These are phyloP conservation scores for Tricholauxania praeusta DNA, from an alignment of 2,888 invertebrate species.

Conservation along the genomic window DNA sequence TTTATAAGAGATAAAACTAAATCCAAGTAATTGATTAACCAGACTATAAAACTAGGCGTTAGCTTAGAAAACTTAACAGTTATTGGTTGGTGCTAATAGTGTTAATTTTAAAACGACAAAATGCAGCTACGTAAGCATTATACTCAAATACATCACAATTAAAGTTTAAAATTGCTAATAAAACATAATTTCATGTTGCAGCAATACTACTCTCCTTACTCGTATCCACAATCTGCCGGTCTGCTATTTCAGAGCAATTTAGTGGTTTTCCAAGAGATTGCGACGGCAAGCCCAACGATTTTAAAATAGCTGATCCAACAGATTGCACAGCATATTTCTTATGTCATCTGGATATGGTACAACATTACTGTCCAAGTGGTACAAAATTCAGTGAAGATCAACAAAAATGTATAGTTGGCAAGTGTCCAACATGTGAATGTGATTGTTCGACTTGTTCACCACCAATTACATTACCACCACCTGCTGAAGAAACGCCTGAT, in stretches of 20 bases:
- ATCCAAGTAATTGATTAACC: no score
- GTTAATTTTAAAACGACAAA: no score
- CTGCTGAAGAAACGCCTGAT: constrained; percentile 18
- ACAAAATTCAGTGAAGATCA: constrained; percentile 35
- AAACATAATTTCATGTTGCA: not conserved
- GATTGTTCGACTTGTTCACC: constrained; percentile 2
- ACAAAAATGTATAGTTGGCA: constrained; percentile 42
- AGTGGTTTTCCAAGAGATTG: constrained; percentile 26
- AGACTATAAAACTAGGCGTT: no score
- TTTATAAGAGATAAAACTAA: no score
- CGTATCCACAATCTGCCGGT: not conserved
- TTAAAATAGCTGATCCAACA: constrained; percentile 40
- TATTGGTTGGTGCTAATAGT: no score
- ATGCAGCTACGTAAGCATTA: no score
- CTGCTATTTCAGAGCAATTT: not conserved
- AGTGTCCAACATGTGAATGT: constrained; percentile 47
- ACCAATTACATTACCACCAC: not conserved
- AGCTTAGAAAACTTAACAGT: no score
- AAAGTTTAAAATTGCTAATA: no score
- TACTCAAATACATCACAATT: no score
- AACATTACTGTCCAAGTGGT: constrained; percentile 43
- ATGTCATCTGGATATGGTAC: constrained; percentile 39
- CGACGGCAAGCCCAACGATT: constrained; percentile 35
- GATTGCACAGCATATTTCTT: constrained; percentile 49
- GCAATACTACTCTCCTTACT: not conserved